Evolutionary conservation across 2,113 vertebrate species (phyloP), one percentile per base, ranked within the genome.

Genomic region (Atrichornis clamosus): DNA sequence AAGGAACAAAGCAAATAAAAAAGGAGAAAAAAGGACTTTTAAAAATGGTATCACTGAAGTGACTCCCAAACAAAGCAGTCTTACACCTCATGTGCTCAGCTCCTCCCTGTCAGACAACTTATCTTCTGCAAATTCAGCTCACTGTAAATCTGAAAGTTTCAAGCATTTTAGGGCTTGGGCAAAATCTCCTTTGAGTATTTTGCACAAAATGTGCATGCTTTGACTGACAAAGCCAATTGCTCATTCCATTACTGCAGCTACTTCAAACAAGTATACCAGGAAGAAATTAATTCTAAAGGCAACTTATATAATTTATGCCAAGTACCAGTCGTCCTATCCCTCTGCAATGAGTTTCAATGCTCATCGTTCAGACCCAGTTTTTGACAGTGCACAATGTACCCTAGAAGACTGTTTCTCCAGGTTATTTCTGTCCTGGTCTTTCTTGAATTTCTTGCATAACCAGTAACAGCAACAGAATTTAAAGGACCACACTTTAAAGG

Each of bases 61-160:
- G 1, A 73, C 15, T 39, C 59, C 24, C 33, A 50, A 49, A 47
- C 18, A 21, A 35, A 53, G 35, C 27, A 87, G 64, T 52, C 26
- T 30, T 17, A 70, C 8, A 42, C 8, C 56, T n/a, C 67, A 75
- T 0, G 0, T 15, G 19, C 28, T 83, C 35, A 81, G n/a, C 2
- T 44, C 16, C 32, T 49, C 37, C 63, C 23, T 83, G n/a, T 8
- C 42, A 79, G 56, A 2, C 4, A 4, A 33, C 4, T 74, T 75
- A 13, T 42, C 47, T 83, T 93, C 55, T 53, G n/a, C 52, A n/a
- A 83, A 33, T 70, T 79, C 46, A 91, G 42, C 13, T 67, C 53
- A 44, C 35, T 63, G 16, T 46, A 18, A 55, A 64, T 20, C 23
- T 69, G 17, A 53, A 78, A 62, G 37, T 65, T 42, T 47, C n/a